Conservation (phyloP, 2,113 vertebrate species). For the Cariama cristata region DNA sequence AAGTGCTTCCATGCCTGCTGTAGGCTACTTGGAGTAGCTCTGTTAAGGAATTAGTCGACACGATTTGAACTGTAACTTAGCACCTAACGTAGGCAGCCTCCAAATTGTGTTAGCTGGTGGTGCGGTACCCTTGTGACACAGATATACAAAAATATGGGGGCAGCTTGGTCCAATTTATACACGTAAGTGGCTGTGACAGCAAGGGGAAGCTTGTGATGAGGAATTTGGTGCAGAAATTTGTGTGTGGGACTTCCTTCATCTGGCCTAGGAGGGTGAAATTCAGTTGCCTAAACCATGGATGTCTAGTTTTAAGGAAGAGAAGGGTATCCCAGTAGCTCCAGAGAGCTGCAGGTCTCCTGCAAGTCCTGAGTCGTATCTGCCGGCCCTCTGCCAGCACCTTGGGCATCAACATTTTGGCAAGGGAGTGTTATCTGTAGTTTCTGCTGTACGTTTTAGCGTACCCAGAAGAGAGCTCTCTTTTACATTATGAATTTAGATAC, state of each 20-base stretch:
- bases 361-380: accelerated
- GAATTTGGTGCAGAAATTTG: neutral
- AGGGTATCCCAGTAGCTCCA: neutral
- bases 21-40: neutral
- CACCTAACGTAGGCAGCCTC: neutral
- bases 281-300: neutral
- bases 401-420: neutral
- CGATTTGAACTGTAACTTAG: neutral
- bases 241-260: neutral
- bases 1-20: neutral
- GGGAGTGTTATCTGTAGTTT: neutral
- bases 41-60: neutral
- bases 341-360: neutral
- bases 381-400: neutral
- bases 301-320: neutral
- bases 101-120: neutral
- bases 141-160: neutral
- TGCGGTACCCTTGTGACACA: neutral
- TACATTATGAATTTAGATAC: neutral
- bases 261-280: neutral
- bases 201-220: neutral
- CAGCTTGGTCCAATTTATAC: neutral
- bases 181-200: neutral
- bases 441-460: neutral
- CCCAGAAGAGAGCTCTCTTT: neutral